Base-by-base conservation (phyloP, 2,113 vertebrate species). In the Sturnira hondurensis region DNA sequence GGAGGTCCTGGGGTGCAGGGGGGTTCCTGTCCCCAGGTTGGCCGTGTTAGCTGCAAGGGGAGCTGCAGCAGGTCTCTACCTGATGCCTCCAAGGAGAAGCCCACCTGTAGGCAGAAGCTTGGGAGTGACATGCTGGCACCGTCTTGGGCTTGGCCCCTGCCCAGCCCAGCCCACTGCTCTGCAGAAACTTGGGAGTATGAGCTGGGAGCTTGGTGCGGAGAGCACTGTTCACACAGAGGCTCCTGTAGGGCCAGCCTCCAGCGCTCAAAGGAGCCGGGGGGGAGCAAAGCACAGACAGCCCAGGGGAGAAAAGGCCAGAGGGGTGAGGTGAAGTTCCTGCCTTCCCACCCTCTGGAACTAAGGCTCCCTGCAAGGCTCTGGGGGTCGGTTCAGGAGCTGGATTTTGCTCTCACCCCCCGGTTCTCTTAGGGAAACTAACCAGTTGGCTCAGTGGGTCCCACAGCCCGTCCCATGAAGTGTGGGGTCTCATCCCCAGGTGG, bases 321-420 rank as follows among this genome's bases (percentile, higher is more conserved):
- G 45, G 11, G 4, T 9, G 26, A 15, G 33, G 26, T 5, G 4
- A 33, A 28, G 47, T 36, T 36, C 4, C 54, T 3, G 0, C 8
- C n/a, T 47, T 16, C 19, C 74, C 13, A 13, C 47, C 26, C 14
- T 47, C 4, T 54, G 4, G 9, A 11, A 3, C 54, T 13, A 5
- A 3, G 22, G n/a, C 47, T 52, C 61, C 67, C 43, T 7, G 68
- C 38, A 2, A 47, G 91, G 22, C 65, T 58, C 41, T 20, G 0
- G 1, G 73, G 56, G 20, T 56, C 26, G 22, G 28, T 41, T 71
- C 38, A 1, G 80, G 74, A 63, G 22, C 61, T 43, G 28, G 43
- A 10, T 22, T 70, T 47, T 6, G 1, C 31, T 84, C 12, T 16
- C 1, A 4, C 20, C 68, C 68, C 52, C 52, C 0, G 0, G 10